These are phyloP conservation scores for Merodon equestris DNA, from an alignment of 2,888 invertebrate species.

Conservation along the genomic window DNA sequence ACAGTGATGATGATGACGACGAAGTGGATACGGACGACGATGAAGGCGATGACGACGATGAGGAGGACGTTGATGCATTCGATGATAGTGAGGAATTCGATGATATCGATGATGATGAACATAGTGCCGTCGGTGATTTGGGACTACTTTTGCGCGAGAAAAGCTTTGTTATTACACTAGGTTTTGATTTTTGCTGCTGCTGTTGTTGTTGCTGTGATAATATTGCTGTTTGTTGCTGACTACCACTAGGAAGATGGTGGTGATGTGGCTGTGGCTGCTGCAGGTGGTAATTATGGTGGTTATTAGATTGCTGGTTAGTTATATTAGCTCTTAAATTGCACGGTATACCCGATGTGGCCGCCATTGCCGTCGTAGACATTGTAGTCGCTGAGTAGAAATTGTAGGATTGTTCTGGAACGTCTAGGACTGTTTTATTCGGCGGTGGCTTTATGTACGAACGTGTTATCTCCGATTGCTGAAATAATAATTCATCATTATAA, in stretches of 20 bases:
- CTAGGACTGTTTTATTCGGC: conserved; percentile 84
- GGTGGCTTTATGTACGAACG: conserved; percentile 84
- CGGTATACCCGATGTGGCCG: conserved; percentile 66
- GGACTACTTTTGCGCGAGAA: conserved; percentile 79
- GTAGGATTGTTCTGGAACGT: conserved; percentile 81
- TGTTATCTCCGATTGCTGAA: conserved; percentile 84
- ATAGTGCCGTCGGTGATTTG: conserved; percentile 76
- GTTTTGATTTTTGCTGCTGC: conserved; percentile 76
- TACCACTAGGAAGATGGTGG: conserved; percentile 62
- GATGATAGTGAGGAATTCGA: conserved; percentile 65
- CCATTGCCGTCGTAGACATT: conserved; percentile 61
- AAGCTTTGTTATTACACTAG: conserved; percentile 78
- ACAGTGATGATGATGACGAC: conserved; percentile 67
- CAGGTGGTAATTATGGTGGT: conserved; percentile 64
- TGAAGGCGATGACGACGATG: conserved; percentile 70
- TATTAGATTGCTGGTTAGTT: conserved; percentile 67
- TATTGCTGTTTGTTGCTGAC: conserved; percentile 63
- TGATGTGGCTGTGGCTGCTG: conserved; percentile 47
- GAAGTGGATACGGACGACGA: conserved; percentile 72
- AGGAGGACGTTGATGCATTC: conserved; percentile 70
- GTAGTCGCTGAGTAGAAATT: conserved; percentile 71
- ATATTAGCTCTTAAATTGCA: conserved; percentile 70
- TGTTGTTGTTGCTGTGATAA: conserved; percentile 61
- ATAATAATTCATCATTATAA: conserved; percentile 31
- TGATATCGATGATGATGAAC: conserved; percentile 70